Base-by-base conservation (phyloP, 2,113 vertebrate genomes). In the Cyanoderma ruficeps region DNA sequence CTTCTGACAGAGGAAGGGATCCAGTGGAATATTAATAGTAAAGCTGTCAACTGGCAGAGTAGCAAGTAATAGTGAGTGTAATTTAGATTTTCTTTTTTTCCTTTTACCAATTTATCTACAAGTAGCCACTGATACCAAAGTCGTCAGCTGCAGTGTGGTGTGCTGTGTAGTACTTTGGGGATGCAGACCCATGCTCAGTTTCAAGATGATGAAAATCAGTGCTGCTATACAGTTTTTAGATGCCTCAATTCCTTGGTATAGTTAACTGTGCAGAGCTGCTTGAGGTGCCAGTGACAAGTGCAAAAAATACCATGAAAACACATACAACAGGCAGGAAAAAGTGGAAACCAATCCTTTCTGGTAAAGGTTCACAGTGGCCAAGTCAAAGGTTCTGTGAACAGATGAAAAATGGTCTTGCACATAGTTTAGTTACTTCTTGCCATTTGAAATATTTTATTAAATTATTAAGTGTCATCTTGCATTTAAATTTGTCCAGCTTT, bases 381-480 rank as follows among this genome's bases (percentile, higher is more conserved):
- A 81, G 60, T 56, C 41, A 74, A 59, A 69, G 85, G 76, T 90
- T 86, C 27, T 71, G 39, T 91, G 59, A 90, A 50, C 4, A 14
- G 28, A 47, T 31, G 50, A 90, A 83, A 89, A 91, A 82, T 70
- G 25, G 20, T 49, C 82, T 80, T 81, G 57, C 28, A 79, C 57
- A 52, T 78, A 59, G 65, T 87, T 87, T 65, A 78, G 90, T 85
- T 94, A 91, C 47, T 89, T 56, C 47, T 94, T 80, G 55, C 50
- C 33, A n/a, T 87, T 90, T 85, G 74, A 39, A 86, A 60, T 84
- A 96, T 46, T 88, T 95, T 83, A 91, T 95, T 91, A 63, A 94
- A 95, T 97, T 97, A 90, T 93, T 94, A 84, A 93, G 93, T 93
- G 75, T 91, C 95, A 90, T 96, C 85, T 83, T 95, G 78, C 71